Evolutionary conservation across 2,113 vertebrate genomes (phyloP).

Genomic region (Chrysemys picta): DNA sequence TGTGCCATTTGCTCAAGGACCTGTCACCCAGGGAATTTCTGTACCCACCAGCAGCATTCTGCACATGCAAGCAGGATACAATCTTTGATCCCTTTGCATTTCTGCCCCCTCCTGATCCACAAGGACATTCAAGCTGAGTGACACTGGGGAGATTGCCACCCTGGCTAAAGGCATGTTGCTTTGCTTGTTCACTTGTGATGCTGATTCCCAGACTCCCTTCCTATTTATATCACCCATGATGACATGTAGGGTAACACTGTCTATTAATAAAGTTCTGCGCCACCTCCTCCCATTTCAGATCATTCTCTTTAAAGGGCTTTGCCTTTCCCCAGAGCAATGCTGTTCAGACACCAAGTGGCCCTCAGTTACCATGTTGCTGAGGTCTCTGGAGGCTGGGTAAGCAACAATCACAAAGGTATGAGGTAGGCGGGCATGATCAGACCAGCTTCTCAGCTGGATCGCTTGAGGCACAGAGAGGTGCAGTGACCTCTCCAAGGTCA

Average conservation of each 20-base stretch:
- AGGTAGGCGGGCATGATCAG: neutral
- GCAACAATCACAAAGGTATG: neutral
- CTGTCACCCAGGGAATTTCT: neutral
- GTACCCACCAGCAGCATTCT: neutral
- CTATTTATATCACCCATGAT: neutral
- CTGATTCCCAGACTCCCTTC: neutral
- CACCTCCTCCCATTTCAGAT: neutral
- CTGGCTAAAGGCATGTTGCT: neutral
- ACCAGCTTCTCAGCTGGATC: neutral
- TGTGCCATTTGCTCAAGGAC: neutral
- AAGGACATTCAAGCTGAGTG: neutral
- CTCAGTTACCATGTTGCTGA: neutral
- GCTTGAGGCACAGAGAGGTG: neutral
- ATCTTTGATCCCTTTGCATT: neutral
- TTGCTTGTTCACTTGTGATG: neutral
- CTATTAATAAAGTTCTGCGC: neutral
- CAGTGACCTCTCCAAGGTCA: neutral
- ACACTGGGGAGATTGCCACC: neutral
- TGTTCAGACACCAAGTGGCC: neutral
- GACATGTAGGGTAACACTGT: fast-evolving
- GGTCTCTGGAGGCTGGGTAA: neutral
- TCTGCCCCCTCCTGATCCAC: neutral
- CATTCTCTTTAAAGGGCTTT: neutral
- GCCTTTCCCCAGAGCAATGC: neutral
- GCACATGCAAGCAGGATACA: fast-evolving